These are phyloP conservation scores for Rhyacophila evoluta DNA, from an alignment of 2,888 invertebrate species.

Conservation along the genomic window DNA sequence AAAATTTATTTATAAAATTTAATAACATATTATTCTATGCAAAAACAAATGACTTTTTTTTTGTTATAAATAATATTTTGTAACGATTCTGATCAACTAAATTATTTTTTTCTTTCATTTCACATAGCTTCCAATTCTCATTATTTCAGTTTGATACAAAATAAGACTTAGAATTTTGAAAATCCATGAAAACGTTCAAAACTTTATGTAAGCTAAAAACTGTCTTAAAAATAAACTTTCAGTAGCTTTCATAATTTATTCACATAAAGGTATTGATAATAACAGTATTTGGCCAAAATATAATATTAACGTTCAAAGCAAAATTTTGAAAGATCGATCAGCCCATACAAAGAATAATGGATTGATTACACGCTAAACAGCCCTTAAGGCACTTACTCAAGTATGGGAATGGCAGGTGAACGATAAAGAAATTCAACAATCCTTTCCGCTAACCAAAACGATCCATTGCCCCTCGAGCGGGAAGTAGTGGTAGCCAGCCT, in stretches of 20 bases:
- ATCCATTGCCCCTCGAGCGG: neutral
- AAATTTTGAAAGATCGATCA: neutral
- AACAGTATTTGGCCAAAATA: neutral
- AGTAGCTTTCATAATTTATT: neutral
- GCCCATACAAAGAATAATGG: slow-evolving; percentile 23
- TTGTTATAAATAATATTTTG: too few species aligned
- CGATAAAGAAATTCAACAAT: slow-evolving; percentile 29
- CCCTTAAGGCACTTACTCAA: neutral
- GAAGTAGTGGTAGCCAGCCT: slow-evolving; percentile 16
- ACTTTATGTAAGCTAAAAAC: neutral
- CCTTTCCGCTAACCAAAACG: slow-evolving; percentile 24
- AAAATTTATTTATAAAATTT: too few species aligned
- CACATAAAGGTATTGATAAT: neutral
- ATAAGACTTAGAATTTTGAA: too few species aligned
- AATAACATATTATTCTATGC: too few species aligned
- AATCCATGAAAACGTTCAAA: neutral
- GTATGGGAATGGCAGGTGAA: slow-evolving; percentile 11
- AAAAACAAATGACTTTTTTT: too few species aligned
- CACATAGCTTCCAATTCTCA: too few species aligned
- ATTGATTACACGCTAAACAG: slow-evolving; percentile 31
- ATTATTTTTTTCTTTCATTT: too few species aligned
- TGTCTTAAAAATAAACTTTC: neutral
- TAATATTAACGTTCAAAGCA: neutral
- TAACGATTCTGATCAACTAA: too few species aligned
- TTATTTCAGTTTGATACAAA: too few species aligned